phyloP scores from a whole-genome alignment of 2,797 vertebrate genomes.

The Heteromormyrus szaboi region DNA sequence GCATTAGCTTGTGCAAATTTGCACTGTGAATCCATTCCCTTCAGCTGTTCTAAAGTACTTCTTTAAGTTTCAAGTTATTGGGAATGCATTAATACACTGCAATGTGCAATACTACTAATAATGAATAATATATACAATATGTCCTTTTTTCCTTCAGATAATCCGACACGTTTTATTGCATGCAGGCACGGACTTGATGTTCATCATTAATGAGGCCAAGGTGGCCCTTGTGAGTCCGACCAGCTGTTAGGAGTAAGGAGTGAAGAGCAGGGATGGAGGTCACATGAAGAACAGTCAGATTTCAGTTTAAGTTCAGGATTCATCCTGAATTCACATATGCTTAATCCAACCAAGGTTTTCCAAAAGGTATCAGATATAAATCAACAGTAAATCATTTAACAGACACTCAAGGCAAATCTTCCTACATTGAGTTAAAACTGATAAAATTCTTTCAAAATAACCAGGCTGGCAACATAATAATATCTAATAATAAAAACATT shows the following conservation, averaged over 20 bases:
- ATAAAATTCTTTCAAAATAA: neutral
- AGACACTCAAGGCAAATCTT: neutral
- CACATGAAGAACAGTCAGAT: neutral
- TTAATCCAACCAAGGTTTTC: neutral
- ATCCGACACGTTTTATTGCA: neutral
- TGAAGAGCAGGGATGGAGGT: neutral
- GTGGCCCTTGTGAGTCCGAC: neutral
- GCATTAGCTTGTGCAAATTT: neutral
- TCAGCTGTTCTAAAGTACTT: neutral
- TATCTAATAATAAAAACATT: neutral
- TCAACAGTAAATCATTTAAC: neutral
- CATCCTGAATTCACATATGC: neutral
- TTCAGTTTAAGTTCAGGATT: neutral
- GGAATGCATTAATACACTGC: neutral
- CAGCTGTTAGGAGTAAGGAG: neutral
- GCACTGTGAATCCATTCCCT: neutral
- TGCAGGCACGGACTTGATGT: neutral
- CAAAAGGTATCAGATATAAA: neutral
- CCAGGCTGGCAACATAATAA: neutral
- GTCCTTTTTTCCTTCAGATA: neutral
- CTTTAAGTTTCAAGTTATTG: neutral
- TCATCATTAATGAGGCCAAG: neutral
- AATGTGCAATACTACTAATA: neutral
- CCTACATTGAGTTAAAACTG: neutral
- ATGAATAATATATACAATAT: neutral